Conservation (phyloP, 2,113 vertebrate species). For the Gymnocephalus cernua region DNA sequence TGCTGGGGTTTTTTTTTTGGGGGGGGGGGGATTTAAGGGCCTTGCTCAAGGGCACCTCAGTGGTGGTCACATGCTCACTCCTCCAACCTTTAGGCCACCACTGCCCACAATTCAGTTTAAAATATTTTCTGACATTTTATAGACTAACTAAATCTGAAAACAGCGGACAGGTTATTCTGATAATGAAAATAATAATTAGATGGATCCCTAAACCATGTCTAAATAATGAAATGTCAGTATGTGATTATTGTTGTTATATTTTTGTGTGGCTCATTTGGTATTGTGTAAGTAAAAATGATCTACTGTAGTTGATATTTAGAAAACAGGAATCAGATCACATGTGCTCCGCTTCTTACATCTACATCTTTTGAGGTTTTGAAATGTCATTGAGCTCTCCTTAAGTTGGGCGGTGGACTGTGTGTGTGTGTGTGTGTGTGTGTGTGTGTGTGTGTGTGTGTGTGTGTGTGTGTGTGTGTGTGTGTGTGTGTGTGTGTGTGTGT, state of each 20-base stretch:
- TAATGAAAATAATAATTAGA: background rate
- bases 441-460: constrained; percentile 13
- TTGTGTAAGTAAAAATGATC: constrained; percentile 13
- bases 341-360: constrained; percentile 51
- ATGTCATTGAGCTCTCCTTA: constrained; percentile 72
- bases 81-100: no score
- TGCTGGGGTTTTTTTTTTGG: no score
- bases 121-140: background rate
- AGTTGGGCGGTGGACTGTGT: constrained; percentile 23
- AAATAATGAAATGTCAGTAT: background rate
- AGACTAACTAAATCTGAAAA: background rate
- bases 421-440: constrained; percentile 40
- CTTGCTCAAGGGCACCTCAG: no score
- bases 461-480: constrained; percentile 13
- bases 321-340: constrained; percentile 51
- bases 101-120: no score
- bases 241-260: constrained; percentile 14
- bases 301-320: constrained; percentile 47
- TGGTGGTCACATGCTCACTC: no score
- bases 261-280: background rate
- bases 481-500: constrained; percentile 36
- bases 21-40: no score
- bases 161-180: background rate
- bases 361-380: constrained; percentile 76
- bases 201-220: background rate